A percentile compares a stretch with the other conserved stretches of the same genome.
Conservation (phyloP, 1,140 invertebrate species). For the Aphelinus atriplicis region DNA sequence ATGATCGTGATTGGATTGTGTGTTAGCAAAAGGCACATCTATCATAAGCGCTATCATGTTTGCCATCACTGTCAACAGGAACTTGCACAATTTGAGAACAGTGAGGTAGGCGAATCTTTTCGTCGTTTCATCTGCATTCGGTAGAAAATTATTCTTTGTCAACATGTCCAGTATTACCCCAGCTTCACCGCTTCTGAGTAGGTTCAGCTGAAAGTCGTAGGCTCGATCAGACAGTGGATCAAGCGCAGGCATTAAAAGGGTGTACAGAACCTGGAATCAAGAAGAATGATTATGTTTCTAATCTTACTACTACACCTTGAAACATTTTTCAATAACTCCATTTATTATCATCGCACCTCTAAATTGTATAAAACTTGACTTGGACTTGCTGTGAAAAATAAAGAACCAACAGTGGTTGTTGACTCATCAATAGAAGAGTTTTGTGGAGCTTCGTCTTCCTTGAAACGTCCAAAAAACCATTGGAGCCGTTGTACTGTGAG, state of each 20-base stretch:
- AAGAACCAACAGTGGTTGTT: conserved; percentile 72
- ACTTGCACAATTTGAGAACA: conserved; percentile 88
- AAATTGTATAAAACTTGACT: conserved; percentile 83
- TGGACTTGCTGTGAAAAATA: conserved; percentile 80
- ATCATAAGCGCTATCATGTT: conserved; percentile 76
- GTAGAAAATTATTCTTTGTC: conserved; percentile 88
- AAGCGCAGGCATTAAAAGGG: conserved; percentile 89
- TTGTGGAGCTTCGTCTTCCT: conserved; percentile 53
- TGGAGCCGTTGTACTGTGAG: conserved; percentile 76
- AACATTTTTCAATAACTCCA: neutral
- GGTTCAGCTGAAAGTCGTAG: conserved; percentile 88
- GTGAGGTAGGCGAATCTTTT: conserved; percentile 88
- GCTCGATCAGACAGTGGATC: conserved; percentile 85
- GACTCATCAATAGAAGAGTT: conserved; percentile 60
- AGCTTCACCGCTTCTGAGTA: conserved; percentile 86
- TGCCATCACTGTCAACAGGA: conserved; percentile 87
- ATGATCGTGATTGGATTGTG: conserved; percentile 57
- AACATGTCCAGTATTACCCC: conserved; percentile 84
- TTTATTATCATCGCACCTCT: conserved; percentile 61
- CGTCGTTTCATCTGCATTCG: conserved; percentile 82
- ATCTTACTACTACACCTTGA: neutral
- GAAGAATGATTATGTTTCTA: neutral
- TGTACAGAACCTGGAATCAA: conserved; percentile 83
- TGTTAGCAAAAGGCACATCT: conserved; percentile 58
- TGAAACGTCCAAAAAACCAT: conserved; percentile 65